These are phyloP conservation scores for Gymnocephalus cernua DNA, from an alignment of 2,113 vertebrate species.

Conservation along the genomic window DNA sequence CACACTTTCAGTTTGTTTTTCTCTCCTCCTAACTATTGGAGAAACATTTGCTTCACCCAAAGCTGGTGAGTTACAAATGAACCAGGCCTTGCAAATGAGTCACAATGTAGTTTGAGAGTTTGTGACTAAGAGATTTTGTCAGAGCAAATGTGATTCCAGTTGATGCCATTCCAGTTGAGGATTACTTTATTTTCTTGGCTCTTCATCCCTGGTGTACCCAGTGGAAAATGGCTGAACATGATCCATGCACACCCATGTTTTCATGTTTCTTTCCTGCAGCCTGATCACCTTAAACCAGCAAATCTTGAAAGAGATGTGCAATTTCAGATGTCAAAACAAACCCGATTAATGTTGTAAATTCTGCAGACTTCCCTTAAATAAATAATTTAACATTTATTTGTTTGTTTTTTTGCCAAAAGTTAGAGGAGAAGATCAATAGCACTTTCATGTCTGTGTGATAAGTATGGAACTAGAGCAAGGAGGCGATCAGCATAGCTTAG, in stretches of 20 bases:
- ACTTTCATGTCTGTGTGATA: not conserved
- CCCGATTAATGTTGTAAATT: not conserved
- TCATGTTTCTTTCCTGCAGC: not conserved
- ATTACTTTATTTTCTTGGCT: slow-evolving; percentile 20
- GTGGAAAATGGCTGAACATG: slow-evolving; percentile 6
- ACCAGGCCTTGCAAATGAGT: not conserved
- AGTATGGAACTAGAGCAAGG: not conserved
- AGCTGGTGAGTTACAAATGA: not conserved
- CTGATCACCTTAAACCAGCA: not conserved
- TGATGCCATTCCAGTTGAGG: slow-evolving; percentile 10
- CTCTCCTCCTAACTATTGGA: not conserved
- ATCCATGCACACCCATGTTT: not conserved
- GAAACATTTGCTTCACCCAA: not conserved
- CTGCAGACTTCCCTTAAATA: not conserved
- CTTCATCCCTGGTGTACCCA: not conserved
- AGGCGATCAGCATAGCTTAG: not conserved
- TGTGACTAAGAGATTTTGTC: slow-evolving; percentile 13
- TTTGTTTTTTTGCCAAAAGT: not conserved
- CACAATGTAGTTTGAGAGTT: not conserved
- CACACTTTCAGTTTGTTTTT: slow-evolving; percentile 22
- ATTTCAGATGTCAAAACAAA: not conserved
- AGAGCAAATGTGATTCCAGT: slow-evolving; percentile 16
- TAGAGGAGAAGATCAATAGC: not conserved
- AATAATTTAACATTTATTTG: not conserved
- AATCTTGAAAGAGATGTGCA: not conserved